Evolutionary conservation across 2,797 vertebrate genomes (phyloP).

Genomic region (Hoplostethus atlanticus): DNA sequence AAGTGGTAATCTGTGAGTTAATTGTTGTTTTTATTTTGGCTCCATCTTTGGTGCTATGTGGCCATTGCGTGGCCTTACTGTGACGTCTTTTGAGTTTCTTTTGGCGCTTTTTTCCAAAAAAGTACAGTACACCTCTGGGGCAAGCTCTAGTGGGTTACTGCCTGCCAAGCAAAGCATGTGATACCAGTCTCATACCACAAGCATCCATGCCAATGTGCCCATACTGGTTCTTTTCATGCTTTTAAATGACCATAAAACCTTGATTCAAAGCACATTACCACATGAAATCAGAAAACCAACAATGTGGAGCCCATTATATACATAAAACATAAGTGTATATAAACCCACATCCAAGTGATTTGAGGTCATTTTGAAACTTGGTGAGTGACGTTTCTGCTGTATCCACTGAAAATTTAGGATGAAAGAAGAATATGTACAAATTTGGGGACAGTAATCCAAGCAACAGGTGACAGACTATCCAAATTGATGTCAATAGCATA

Average conservation of each 20-base stretch:
- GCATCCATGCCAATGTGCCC: background rate
- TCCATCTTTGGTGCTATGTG: too few species aligned
- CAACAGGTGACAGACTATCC: background rate
- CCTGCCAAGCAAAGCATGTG: background rate
- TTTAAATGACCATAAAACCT: conserved; percentile 15
- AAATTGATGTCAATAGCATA: conserved; percentile 10
- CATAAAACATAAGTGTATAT: background rate
- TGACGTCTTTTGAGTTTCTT: background rate
- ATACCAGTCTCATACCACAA: background rate
- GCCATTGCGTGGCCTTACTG: too few species aligned
- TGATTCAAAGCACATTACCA: conserved; percentile 3
- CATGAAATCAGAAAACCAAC: conserved; percentile 10
- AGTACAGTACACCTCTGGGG: background rate
- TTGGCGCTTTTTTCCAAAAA: background rate
- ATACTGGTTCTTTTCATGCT: background rate
- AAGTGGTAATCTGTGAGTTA: too few species aligned
- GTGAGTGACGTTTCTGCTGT: too few species aligned
- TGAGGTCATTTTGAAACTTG: background rate
- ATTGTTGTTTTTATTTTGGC: too few species aligned
- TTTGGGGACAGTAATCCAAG: conserved; percentile 1
- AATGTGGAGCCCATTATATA: conserved; percentile 12
- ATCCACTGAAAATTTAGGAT: background rate
- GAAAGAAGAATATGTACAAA: background rate
- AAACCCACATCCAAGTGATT: background rate
- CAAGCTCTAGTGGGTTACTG: background rate